Percentiles rank a stretch among this genome's conserved stretches.
phyloP scores from a whole-genome alignment of 2,113 vertebrate genomes.

The Labrus mixtus region DNA sequence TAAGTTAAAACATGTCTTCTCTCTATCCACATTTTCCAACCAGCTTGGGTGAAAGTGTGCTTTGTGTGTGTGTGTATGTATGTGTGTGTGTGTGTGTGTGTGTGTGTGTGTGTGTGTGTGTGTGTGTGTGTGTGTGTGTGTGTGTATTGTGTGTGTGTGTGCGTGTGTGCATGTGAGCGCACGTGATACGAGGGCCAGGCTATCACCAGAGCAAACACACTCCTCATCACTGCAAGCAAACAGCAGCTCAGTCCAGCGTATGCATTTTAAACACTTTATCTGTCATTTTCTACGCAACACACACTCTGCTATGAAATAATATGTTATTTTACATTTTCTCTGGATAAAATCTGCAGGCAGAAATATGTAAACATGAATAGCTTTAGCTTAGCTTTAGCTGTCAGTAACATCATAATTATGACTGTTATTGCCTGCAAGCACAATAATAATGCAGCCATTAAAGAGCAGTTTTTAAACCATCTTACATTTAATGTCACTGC shows the following conservation, averaged over 20 bases:
- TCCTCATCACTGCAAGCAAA: conserved; percentile 73
- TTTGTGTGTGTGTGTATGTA: too few relatives aligned
- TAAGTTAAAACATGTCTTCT: conserved; percentile 32
- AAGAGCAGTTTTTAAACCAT: conserved; percentile 42
- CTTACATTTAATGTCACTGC: conserved; percentile 36
- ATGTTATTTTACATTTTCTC: conserved; percentile 60
- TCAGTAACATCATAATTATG: conserved; percentile 17
- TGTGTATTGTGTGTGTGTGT: too few relatives aligned
- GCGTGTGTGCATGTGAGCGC: not conserved
- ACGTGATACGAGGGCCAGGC: conserved; percentile 46
- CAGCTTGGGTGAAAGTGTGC: conserved; percentile 3
- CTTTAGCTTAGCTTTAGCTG: conserved; percentile 44
- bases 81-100: not conserved
- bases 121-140: not conserved
- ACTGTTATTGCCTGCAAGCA: conserved; percentile 22
- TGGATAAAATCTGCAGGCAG: conserved; percentile 18
- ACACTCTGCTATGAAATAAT: conserved; percentile 46
- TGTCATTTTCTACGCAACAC: conserved; percentile 54
- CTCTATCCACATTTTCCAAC: conserved; percentile 18
- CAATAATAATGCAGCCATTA: conserved; percentile 45
- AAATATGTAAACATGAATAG: conserved; percentile 46
- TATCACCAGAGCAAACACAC: conserved; percentile 71
- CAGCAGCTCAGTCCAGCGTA: conserved; percentile 62
- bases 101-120: not conserved
- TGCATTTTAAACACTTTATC: conserved; percentile 73